Percentiles rank a stretch among this genome's conserved stretches.
These are phyloP conservation scores for Antennarius striatus DNA, from an alignment of 2,113 vertebrate species.

Conservation along the genomic window DNA sequence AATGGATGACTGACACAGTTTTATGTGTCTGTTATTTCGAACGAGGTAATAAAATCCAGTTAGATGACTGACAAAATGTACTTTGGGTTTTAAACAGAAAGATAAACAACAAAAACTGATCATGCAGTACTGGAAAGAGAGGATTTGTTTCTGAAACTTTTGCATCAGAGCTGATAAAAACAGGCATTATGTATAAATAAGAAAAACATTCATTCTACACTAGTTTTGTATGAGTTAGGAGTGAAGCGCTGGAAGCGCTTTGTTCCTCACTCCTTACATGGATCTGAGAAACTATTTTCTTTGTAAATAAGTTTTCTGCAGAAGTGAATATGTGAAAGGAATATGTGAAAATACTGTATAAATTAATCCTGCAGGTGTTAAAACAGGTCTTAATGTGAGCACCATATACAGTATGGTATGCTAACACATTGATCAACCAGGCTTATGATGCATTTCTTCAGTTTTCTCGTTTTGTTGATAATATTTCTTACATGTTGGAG, in stretches of 20 bases:
- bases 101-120: not conserved
- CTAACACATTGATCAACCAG: not conserved
- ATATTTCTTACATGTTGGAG: not conserved
- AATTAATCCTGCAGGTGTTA: not conserved
- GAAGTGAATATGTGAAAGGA: not conserved
- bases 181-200: not conserved
- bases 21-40: conserved; percentile 63
- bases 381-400: not conserved
- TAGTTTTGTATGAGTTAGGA: not conserved
- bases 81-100: conserved; percentile 15
- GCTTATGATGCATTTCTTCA: too few relatives aligned
- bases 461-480: not conserved
- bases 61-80: conserved; percentile 3
- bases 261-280: conserved; percentile 6
- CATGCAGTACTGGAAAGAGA: not conserved
- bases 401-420: not conserved
- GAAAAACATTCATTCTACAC: not conserved
- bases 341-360: conserved; percentile 4
- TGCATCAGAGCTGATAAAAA: conserved; percentile 1
- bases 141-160: not conserved
- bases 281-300: conserved; percentile 22
- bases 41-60: conserved; percentile 17
- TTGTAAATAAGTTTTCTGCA: conserved; percentile 18
- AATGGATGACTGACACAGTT: conserved; percentile 58
- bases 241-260: not conserved